A percentile compares a stretch with the other conserved stretches of the same genome.
Conservation (phyloP, 2,888 invertebrate genomes). For the Agonopterix heracliana region DNA sequence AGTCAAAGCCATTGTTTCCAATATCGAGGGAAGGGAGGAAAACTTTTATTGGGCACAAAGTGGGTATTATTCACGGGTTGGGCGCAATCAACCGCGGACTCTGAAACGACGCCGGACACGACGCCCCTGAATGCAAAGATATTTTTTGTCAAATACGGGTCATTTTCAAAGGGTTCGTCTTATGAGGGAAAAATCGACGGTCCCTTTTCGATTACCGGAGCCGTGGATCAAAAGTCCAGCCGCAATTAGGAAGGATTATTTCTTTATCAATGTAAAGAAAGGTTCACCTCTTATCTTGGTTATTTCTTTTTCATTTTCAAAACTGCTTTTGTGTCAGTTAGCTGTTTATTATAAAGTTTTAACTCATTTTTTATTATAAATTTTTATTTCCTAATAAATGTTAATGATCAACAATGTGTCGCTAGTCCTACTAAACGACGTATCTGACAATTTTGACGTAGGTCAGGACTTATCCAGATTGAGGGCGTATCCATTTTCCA, state of each 20-base stretch:
- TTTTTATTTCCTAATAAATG: background rate
- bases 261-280: constrained; percentile 29
- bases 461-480: no score
- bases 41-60: constrained; percentile 73
- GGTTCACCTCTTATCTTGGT: background rate
- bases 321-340: no score
- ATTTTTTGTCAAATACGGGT: constrained; percentile 65
- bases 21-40: constrained; percentile 56
- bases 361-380: background rate
- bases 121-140: constrained; percentile 69
- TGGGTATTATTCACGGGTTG: constrained; percentile 68
- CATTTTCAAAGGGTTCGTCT: constrained; percentile 68
- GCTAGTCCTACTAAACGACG: no score
- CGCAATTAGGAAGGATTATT: constrained; percentile 62
- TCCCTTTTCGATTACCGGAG: constrained; percentile 65
- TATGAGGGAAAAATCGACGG: constrained; percentile 54
- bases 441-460: no score
- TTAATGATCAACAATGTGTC: background rate
- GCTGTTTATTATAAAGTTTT: no score
- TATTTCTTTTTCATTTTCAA: no score
- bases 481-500: no score
- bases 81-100: constrained; percentile 59
- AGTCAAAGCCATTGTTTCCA: constrained; percentile 72
- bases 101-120: constrained; percentile 54
- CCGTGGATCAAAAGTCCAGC: constrained; percentile 50